Evolutionary conservation across 2,888 invertebrate species (phyloP).

Genomic region (Psylliodes chrysocephalus): DNA sequence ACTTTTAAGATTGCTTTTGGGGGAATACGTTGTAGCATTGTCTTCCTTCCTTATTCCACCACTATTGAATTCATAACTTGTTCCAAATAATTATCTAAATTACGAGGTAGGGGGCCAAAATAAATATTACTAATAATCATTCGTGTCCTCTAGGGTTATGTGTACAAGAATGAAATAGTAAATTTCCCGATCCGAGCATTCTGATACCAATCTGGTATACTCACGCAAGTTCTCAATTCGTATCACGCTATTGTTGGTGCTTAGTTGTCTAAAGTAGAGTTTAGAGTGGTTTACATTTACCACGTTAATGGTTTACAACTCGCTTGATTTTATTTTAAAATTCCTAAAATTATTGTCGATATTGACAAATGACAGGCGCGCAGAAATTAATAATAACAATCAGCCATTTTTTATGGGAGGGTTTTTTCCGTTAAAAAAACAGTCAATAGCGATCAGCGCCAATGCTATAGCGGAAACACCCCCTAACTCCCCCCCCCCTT

Average conservation of each 20-base stretch:
- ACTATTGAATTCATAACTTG: not conserved
- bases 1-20: too few relatives aligned
- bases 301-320: not conserved
- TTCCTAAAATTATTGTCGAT: too few relatives aligned
- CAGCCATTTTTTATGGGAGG: too few relatives aligned
- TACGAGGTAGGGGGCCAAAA: slow-evolving; percentile 3
- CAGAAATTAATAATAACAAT: too few relatives aligned
- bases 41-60: too few relatives aligned
- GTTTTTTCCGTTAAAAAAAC: too few relatives aligned
- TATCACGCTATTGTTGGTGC: slow-evolving; percentile 10
- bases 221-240: slow-evolving; percentile 18
- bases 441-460: too few relatives aligned
- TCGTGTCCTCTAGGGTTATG: slow-evolving; percentile 9
- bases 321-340: too few relatives aligned
- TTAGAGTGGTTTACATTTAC: slow-evolving; percentile 16
- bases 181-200: slow-evolving; percentile 18
- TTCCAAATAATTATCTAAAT: not conserved
- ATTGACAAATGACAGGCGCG: too few relatives aligned
- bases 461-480: too few relatives aligned
- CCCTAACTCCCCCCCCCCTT: too few relatives aligned
- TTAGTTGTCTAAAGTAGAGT: slow-evolving; percentile 8
- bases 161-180: slow-evolving; percentile 16
- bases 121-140: slow-evolving; percentile 20
- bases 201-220: slow-evolving; percentile 4
- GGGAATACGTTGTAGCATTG: too few relatives aligned